Percentiles rank a stretch among this genome's conserved stretches.
Evolutionary conservation across 2,113 vertebrate genomes (phyloP).

Genomic region (Plecturocebus donacophilus): DNA sequence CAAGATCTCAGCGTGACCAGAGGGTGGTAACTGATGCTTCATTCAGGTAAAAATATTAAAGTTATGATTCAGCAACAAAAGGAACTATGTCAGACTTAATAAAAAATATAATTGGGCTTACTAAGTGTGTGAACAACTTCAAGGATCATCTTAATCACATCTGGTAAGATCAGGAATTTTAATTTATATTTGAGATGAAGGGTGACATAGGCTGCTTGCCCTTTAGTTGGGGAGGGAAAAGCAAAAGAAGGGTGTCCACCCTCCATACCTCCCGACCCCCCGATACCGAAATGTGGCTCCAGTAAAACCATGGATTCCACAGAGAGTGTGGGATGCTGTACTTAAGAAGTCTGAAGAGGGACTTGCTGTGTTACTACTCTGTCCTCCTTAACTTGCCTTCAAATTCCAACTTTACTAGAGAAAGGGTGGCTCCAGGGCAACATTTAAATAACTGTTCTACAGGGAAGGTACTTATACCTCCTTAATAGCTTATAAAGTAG

Average conservation of each 20-base stretch:
- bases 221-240: neutral
- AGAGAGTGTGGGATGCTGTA: neutral
- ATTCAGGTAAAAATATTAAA: constrained; percentile 59
- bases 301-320: neutral
- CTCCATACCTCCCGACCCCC: too few species aligned
- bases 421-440: constrained; percentile 28
- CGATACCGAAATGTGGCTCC: neutral
- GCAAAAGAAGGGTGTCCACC: neutral
- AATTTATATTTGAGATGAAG: constrained; percentile 59
- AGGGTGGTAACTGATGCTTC: constrained; percentile 1
- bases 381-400: constrained; percentile 2
- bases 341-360: neutral
- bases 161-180: constrained; percentile 55
- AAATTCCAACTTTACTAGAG: neutral
- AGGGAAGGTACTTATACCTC: constrained; percentile 2
- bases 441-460: constrained; percentile 52
- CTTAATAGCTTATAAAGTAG: constrained; percentile 37
- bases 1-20: constrained; percentile 30
- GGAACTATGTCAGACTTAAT: constrained; percentile 77
- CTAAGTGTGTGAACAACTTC: constrained; percentile 69
- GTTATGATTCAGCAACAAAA: constrained; percentile 70
- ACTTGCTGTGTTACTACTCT: neutral
- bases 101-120: constrained; percentile 44
- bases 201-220: constrained; percentile 11
- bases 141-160: constrained; percentile 65